Evolutionary conservation across 1,140 invertebrate species (phyloP), one percentile per base, ranked within the genome.

Genomic region (Sitobion miscanthi): DNA sequence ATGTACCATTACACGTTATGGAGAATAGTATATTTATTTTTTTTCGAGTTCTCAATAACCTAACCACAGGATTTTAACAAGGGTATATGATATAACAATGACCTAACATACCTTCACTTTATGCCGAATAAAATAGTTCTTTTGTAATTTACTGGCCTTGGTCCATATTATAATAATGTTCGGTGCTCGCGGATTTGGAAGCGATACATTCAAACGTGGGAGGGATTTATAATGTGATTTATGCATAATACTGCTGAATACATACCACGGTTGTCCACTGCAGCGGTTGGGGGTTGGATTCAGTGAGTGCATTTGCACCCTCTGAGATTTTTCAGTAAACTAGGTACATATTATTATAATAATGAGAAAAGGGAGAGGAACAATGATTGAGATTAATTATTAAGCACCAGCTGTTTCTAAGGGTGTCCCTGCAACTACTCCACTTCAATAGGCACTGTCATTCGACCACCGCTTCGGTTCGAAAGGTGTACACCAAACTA

Each of bases 101-200:
- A 88, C 47, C 35, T 88, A 89, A 57, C 35, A 89, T 57, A 89
- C 57, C 49, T 89, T 89, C 87, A 38, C 38, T 42, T 89, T 57
- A 54, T 89, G 23, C 2, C 77, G 17, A 38, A 83, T 83, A 83
- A 83, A 83, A 89, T 25, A 1, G 11, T 89, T 35, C n/a, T n/a
- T 35, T 38, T 52, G 38, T 54, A 89, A 89, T 42, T 54, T 54
- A 57, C 87, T 89, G n/a, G 35, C 9, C 87, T 89, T 5, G 9
- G 21, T 35, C 49, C 21, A 25, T 57, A 47, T n/a, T 30, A 14
- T 47, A 38, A 54, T 38, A 89, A 54, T 23, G 17, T 21, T 35
- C 20, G 5, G 49, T 54, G 11, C 49, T 25, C 52, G 2, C 38
- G 38, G n/a, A 57, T 89, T 89, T 57, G 8, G 23, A 54, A 8